A percentile compares a stretch with the other conserved stretches of the same genome.
Evolutionary conservation across 37 sponge, comb jelly and placozoan species (phyloP).

Genomic region (Dysidea cf. avara): DNA sequence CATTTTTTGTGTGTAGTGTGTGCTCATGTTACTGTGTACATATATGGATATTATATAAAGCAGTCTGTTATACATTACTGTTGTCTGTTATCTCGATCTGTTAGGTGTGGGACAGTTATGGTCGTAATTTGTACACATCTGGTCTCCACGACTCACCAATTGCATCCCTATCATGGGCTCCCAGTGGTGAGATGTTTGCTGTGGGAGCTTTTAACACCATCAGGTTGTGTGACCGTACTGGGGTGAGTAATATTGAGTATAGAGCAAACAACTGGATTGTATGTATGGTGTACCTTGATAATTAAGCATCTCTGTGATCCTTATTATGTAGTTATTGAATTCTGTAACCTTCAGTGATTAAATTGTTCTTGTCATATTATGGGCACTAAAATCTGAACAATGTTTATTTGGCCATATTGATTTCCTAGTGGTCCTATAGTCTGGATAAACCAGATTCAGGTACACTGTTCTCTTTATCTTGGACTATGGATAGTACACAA

Average conservation of each 20-base stretch:
- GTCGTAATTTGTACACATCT: conserved; percentile 70
- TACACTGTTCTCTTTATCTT: conserved; percentile 64
- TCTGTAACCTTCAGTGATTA: no score
- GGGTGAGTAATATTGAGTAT: conserved; percentile 59
- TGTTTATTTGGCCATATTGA: no score
- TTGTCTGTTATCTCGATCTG: not conserved
- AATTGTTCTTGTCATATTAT: no score
- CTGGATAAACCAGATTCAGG: conserved; percentile 87
- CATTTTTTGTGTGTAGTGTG: not conserved
- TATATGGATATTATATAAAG: not conserved
- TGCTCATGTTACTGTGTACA: not conserved
- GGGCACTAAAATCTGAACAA: no score
- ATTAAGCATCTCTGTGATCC: no score
- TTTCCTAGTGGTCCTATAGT: conserved; percentile 92
- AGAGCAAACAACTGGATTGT: no score
- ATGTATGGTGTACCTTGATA: not conserved
- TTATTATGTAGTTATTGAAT: no score
- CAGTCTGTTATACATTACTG: not conserved
- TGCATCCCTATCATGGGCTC: conserved; percentile 82
- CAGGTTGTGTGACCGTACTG: conserved; percentile 89
- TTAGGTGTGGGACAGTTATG: conserved; percentile 96
- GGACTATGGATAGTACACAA: conserved; percentile 90
- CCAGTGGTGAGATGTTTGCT: conserved; percentile 92
- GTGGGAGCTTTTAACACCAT: conserved; percentile 89
- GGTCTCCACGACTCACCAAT: conserved; percentile 90